These are phyloP conservation scores for Neocrepidodera transversa DNA, from an alignment of 2,888 invertebrate genomes.

Conservation along the genomic window DNA sequence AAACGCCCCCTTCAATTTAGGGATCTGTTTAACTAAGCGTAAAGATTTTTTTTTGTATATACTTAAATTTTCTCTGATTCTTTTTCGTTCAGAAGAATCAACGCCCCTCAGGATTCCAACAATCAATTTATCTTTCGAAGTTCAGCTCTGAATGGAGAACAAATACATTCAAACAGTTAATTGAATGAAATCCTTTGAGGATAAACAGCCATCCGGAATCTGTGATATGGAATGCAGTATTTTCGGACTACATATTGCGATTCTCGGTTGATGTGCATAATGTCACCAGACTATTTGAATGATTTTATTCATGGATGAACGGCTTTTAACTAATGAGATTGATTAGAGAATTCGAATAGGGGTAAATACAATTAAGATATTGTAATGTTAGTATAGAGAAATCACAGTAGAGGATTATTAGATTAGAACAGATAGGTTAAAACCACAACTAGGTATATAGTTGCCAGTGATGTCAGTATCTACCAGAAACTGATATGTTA, in stretches of 20 bases:
- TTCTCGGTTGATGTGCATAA: no score
- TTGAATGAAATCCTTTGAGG: constrained; percentile 22
- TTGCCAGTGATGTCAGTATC: no score
- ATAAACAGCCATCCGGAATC: constrained; percentile 14
- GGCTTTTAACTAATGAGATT: no score
- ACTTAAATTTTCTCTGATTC: constrained; percentile 9
- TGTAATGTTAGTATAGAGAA: no score
- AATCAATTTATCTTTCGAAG: constrained; percentile 19
- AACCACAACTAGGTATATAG: no score
- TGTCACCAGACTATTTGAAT: no score
- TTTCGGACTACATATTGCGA: background rate
- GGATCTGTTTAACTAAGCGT: constrained; percentile 17
- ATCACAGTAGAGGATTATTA: no score
- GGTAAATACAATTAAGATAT: no score
- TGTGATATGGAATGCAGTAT: constrained; percentile 16
- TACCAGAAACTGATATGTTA: no score
- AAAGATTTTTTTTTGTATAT: constrained; percentile 19
- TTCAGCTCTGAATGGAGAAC: constrained; percentile 7
- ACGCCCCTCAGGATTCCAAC: constrained; percentile 6
- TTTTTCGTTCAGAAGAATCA: background rate
- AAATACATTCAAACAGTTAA: constrained; percentile 23
- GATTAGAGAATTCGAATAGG: no score
- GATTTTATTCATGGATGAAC: no score
- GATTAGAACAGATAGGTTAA: no score
- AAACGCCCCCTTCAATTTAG: background rate